Conservation (phyloP, 1,140 invertebrate genomes). For the Leptopilina clavipes region DNA sequence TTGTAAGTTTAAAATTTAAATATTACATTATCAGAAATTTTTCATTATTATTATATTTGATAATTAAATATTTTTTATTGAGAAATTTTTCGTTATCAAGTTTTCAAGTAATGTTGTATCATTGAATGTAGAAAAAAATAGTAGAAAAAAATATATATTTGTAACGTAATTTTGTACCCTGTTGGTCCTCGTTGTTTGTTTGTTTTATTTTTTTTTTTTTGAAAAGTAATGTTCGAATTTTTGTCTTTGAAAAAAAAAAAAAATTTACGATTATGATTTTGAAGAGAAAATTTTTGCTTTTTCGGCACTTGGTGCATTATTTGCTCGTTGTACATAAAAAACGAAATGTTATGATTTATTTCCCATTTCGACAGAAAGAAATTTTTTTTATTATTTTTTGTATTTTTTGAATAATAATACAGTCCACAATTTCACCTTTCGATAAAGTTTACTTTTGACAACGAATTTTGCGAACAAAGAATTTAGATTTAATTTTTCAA, state of each 20-base stretch:
- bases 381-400: no score
- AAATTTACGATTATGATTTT: neutral
- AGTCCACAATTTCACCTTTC: no score
- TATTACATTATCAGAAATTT: neutral
- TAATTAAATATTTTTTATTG: neutral
- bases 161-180: conserved; percentile 26
- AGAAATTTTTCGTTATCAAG: neutral
- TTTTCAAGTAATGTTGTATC: conserved; percentile 19
- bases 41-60: neutral
- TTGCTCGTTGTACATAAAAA: conserved; percentile 23
- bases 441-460: no score
- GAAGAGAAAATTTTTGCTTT: conserved; percentile 22
- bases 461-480: no score
- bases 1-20: neutral
- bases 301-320: conserved; percentile 23
- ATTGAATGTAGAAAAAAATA: neutral
- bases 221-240: neutral
- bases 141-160: neutral
- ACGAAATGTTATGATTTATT: no score
- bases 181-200: conserved; percentile 33
- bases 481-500: no score
- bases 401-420: no score
- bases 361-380: no score
- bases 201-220: neutral
- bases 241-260: conserved; percentile 3